These are phyloP conservation scores for Mythimna loreyi DNA, from an alignment of 2,888 invertebrate species.

Conservation along the genomic window DNA sequence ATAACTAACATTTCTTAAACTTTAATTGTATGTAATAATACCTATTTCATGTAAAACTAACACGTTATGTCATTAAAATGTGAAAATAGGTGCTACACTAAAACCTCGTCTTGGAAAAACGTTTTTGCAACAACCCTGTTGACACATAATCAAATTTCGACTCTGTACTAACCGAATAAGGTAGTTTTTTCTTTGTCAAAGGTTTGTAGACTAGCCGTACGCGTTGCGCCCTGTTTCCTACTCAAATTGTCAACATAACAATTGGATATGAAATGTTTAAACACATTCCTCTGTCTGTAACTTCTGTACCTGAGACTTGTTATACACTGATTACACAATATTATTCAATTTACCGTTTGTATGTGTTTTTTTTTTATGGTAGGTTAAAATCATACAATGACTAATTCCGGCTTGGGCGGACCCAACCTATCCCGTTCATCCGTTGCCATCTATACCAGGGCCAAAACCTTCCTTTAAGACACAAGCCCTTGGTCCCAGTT, in stretches of 20 bases:
- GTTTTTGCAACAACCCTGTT: conserved; percentile 67
- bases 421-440: no score
- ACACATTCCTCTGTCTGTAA: conserved; percentile 67
- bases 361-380: no score
- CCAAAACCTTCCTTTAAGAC: no score
- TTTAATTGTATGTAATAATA: conserved; percentile 62
- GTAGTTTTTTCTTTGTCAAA: conserved; percentile 54
- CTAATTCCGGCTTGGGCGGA: no score
- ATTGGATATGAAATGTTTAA: conserved; percentile 73
- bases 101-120: conserved; percentile 61
- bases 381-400: no score
- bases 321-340: conserved; percentile 51
- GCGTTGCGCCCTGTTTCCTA: conserved; percentile 83
- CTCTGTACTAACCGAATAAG: conserved; percentile 39
- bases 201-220: conserved; percentile 62
- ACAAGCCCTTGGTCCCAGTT: no score
- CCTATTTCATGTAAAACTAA: conserved; percentile 65
- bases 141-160: conserved; percentile 48
- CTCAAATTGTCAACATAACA: conserved; percentile 83
- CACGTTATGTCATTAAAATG: conserved; percentile 68
- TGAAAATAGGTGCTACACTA: conserved; percentile 63
- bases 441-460: no score
- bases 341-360: conserved; percentile 31
- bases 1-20: conserved; percentile 52
- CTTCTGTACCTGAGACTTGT: conserved; percentile 52